A percentile compares a stretch with the other conserved stretches of the same genome.
These are phyloP conservation scores for Corythaeola cristata DNA, from an alignment of 2,113 vertebrate genomes.

Conservation along the genomic window DNA sequence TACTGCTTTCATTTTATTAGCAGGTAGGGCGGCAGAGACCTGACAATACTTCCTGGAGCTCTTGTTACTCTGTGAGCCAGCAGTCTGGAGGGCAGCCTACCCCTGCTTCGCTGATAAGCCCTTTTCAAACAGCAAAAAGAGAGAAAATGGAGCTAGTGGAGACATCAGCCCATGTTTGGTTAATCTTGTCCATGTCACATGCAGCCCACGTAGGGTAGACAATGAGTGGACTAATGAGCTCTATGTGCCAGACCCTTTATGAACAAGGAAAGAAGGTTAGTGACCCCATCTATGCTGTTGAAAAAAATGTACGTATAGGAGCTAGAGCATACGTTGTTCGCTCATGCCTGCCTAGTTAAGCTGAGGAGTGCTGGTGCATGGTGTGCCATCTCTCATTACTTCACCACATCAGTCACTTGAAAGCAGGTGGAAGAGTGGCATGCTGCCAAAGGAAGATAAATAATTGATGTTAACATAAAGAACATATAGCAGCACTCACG, in stretches of 20 bases:
- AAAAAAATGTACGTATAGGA: not conserved
- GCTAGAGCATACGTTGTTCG: not conserved
- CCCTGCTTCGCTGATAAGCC: not conserved
- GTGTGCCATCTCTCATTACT: constrained; percentile 10
- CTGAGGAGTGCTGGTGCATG: constrained; percentile 1
- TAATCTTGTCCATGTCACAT: not conserved
- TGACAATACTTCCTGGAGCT: not conserved
- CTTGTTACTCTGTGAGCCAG: not conserved
- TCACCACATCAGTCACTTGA: constrained; percentile 26
- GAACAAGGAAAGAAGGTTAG: constrained; percentile 23
- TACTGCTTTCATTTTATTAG: not conserved
- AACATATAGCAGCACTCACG: constrained; percentile 10
- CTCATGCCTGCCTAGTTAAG: not conserved
- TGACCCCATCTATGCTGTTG: not conserved
- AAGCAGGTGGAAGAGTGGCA: not conserved
- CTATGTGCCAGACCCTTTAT: not conserved
- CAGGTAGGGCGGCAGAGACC: not conserved
- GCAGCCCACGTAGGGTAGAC: not conserved
- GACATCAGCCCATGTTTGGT: not conserved
- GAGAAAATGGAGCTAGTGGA: not conserved
- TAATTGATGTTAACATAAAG: constrained; percentile 66
- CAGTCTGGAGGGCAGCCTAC: not conserved
- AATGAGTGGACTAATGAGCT: not conserved
- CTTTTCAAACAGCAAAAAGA: not conserved
- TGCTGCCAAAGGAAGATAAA: constrained; percentile 50